Evolutionary conservation across 1,140 invertebrate species (phyloP).

Genomic region (Trichonephila clavata): DNA sequence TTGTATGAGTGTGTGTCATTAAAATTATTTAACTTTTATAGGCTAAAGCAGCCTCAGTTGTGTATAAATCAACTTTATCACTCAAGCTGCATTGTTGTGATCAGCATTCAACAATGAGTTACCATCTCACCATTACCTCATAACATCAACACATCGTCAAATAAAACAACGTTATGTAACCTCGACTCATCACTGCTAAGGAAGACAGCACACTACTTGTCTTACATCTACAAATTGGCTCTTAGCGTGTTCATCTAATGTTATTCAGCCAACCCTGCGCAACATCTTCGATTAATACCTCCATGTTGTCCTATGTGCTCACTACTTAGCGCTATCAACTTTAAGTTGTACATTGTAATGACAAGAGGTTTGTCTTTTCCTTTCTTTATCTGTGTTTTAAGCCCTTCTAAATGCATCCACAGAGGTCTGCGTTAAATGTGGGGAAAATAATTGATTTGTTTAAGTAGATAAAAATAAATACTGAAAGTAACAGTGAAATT

Average conservation of each 20-base stretch:
- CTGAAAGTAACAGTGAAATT: not conserved
- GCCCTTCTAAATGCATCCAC: constrained; percentile 13
- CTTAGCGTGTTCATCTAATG: constrained; percentile 66
- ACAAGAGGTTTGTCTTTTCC: constrained; percentile 75
- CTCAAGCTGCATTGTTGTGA: constrained; percentile 75
- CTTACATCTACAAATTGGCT: constrained; percentile 66
- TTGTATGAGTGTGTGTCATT: constrained; percentile 68
- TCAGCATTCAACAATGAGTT: constrained; percentile 73
- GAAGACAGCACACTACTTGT: constrained; percentile 49
- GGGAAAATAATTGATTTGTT: not conserved
- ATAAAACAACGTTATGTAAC: constrained; percentile 42
- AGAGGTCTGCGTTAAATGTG: not conserved
- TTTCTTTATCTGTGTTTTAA: constrained; percentile 76
- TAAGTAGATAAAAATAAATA: not conserved
- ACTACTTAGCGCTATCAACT: constrained; percentile 58
- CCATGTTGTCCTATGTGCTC: constrained; percentile 54
- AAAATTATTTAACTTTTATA: constrained; percentile 77
- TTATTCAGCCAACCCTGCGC: constrained; percentile 43
- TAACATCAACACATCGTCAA: constrained; percentile 48
- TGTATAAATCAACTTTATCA: constrained; percentile 72
- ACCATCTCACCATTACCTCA: constrained; percentile 55
- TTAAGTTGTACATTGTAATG: constrained; percentile 62
- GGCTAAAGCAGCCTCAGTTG: constrained; percentile 73
- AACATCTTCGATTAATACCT: constrained; percentile 51
- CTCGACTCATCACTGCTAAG: constrained; percentile 62